A percentile compares a stretch with the other conserved stretches of the same genome.
These are phyloP conservation scores for Heloderma charlesbogerti DNA, from an alignment of 2,113 vertebrate species.

Conservation along the genomic window DNA sequence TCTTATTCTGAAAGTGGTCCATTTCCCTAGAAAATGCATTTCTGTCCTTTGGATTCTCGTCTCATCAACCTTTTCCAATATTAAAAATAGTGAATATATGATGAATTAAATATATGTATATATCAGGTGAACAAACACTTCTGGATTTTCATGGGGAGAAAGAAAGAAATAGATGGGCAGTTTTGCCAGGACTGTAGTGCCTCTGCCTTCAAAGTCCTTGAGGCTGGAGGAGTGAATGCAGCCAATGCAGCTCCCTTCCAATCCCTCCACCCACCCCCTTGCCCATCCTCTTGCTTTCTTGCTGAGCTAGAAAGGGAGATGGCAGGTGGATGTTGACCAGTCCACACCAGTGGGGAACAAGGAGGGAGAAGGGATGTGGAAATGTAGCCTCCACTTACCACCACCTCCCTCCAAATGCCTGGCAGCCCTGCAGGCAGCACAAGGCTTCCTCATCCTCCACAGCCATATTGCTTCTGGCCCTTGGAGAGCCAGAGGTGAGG, in stretches of 20 bases:
- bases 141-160: too few species aligned
- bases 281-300: background rate
- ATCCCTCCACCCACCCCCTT: background rate
- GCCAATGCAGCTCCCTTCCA: background rate
- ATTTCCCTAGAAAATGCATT: background rate
- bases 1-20: background rate
- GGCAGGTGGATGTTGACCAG: too few species aligned
- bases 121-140: fast-evolving
- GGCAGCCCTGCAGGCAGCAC: background rate
- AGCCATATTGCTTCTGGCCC: background rate
- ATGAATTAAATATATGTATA: background rate
- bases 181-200: background rate
- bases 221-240: background rate
- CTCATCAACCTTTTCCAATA: too few species aligned
- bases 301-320: background rate
- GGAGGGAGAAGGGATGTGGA: background rate
- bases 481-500: background rate
- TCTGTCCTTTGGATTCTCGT: background rate
- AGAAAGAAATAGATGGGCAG: background rate
- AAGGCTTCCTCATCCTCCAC: background rate
- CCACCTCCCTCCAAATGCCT: background rate
- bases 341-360: background rate
- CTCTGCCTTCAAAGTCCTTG: background rate
- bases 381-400: background rate
- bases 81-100: background rate